A percentile compares a stretch with the other conserved stretches of the same genome.
Evolutionary conservation across 2,113 vertebrate species (phyloP).

Genomic region (Puma concolor): DNA sequence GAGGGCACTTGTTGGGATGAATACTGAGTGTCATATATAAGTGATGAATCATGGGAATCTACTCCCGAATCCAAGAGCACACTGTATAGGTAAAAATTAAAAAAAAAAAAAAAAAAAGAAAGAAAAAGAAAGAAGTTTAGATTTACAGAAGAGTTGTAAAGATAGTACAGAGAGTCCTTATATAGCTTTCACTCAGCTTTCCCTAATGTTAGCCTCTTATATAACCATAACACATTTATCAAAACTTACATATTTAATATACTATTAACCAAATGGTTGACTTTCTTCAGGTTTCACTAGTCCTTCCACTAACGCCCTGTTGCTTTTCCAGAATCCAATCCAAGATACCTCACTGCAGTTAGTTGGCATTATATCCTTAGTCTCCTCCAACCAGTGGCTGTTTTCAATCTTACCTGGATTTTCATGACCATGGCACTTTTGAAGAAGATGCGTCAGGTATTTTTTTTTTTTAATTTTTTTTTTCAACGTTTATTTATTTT

Average conservation of each 20-base stretch:
- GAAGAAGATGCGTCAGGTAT: not conserved
- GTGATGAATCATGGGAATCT: too few species aligned
- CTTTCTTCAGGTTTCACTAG: not conserved
- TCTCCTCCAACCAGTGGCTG: not conserved
- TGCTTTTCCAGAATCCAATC: constrained; percentile 8
- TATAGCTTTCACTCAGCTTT: not conserved
- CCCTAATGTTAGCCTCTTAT: not conserved
- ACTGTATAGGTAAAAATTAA: too few species aligned
- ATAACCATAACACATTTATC: not conserved
- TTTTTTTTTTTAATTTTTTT: too few species aligned
- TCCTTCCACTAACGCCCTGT: not conserved
- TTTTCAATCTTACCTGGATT: not conserved
- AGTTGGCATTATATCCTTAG: not conserved
- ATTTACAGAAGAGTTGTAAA: not conserved
- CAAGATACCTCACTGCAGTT: not conserved
- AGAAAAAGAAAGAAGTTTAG: not conserved
- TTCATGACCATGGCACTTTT: not conserved
- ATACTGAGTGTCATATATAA: too few species aligned
- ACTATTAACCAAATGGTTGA: not conserved
- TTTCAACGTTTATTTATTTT: too few species aligned
- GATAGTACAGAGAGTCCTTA: not conserved
- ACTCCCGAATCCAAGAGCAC: too few species aligned
- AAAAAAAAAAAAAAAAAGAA: too few species aligned
- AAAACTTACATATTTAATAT: constrained; percentile 4
- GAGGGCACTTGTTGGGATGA: too few species aligned